Base-by-base conservation (phyloP, 2,888 invertebrate species). In the Schizotus pectinicornis region DNA sequence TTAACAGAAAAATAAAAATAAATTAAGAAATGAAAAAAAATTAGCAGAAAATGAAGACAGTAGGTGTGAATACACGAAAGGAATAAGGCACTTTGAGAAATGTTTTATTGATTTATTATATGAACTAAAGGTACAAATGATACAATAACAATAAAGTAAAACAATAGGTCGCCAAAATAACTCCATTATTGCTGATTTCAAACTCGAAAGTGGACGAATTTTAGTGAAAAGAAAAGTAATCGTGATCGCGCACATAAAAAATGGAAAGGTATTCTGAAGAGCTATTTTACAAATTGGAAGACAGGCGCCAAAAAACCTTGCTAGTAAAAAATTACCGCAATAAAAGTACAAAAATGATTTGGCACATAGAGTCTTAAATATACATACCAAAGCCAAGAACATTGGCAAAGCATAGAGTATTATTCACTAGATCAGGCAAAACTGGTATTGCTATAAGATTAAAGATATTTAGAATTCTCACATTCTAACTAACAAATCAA, bases 361-460 rank as follows among this genome's bases (percentile, higher is more conserved):
- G 71, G 71, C 71, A 71, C 71, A 68, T 66, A 62, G 55, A 64
- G 47, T 56, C 55, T 61, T 55, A 61, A 57, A 55, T 52, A 53
- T 56, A 58, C 60, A 56, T 55, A 59, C 58, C 52, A 51, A 63
- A 63, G 62, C 60, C 61, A 66, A 69, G 64, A 62, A 64, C 59
- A 67, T 68, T 70, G 70, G 68, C 71, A 71, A 71, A 72, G 70
- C 70, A 68, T 71, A 73, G 75, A 75, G 74, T 77, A 75, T 75
- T 74, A 70, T 70, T 72, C 67, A 69, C 62, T 69, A 71, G 67
- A 71, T 75, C 74, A 77, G 77, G 77, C 77, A 76, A 74, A 75
- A 75, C 73, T 74, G 75, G 75, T 77, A 77, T 77, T 77, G 77
- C 77, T 77, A 74, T 76, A 68, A 71, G 69, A 72, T 70, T 36